A percentile compares a stretch with the other conserved stretches of the same genome.
Evolutionary conservation across 2,888 invertebrate genomes (phyloP).

Genomic region (Podabrus alpinus): DNA sequence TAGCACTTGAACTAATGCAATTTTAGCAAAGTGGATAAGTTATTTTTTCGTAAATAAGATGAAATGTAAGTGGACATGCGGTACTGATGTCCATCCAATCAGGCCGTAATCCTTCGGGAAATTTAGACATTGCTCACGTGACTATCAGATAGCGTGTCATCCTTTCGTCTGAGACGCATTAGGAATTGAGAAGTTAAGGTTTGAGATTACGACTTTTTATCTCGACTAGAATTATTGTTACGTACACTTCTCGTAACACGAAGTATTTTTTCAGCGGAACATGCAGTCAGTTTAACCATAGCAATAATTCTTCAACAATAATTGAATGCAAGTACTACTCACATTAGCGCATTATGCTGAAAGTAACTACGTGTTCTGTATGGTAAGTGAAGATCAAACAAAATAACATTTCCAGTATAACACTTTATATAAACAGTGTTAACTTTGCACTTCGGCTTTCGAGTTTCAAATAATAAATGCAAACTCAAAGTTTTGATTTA

Average conservation of each 20-base stretch:
- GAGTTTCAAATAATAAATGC: slow-evolving; percentile 11
- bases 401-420: slow-evolving; percentile 9
- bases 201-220: slow-evolving; percentile 16
- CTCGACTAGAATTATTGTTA: slow-evolving; percentile 7
- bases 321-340: not conserved
- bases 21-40: slow-evolving; percentile 28
- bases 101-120: slow-evolving; percentile 33
- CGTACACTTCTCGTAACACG: not conserved
- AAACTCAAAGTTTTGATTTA: not conserved
- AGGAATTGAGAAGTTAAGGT: slow-evolving; percentile 31
- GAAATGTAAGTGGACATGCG: slow-evolving; percentile 33
- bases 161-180: slow-evolving; percentile 25
- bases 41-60: slow-evolving; percentile 24
- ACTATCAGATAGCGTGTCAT: slow-evolving; percentile 30
- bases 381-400: slow-evolving; percentile 14
- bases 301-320: not conserved
- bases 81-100: slow-evolving; percentile 34
- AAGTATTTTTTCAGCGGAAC: not conserved
- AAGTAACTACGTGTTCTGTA: not conserved
- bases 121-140: slow-evolving; percentile 30
- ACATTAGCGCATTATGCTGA: not conserved
- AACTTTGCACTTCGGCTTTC: slow-evolving; percentile 23
- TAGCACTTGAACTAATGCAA: slow-evolving; percentile 22
- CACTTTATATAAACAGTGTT: slow-evolving; percentile 17
- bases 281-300: not conserved